Conservation (phyloP, 2,888 invertebrate species). For the Polyommatus iphigenia region DNA sequence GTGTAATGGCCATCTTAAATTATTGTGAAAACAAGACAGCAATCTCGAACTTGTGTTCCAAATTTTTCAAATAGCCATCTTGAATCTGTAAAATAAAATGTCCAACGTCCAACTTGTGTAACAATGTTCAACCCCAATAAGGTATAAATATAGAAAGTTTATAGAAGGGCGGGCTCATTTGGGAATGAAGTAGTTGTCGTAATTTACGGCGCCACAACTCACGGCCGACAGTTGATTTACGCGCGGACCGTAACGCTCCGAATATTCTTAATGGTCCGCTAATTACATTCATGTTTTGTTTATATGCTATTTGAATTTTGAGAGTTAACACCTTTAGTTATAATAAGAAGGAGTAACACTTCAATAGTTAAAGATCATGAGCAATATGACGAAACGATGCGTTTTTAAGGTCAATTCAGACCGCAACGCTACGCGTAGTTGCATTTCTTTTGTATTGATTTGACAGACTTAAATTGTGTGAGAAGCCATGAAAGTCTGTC, state of each 20-base stretch:
- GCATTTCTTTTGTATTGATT: too few relatives aligned
- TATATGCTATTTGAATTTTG: background rate
- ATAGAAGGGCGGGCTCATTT: constrained; percentile 26
- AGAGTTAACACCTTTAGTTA: background rate
- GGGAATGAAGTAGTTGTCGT: constrained; percentile 37
- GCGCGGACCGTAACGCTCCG: constrained; percentile 26
- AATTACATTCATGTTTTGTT: constrained; percentile 5
- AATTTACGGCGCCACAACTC: constrained; percentile 48
- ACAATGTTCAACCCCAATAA: background rate
- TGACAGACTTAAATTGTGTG: too few relatives aligned
- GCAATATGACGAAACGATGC: too few relatives aligned
- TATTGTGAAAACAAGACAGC: too few relatives aligned
- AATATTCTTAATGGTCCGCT: constrained; percentile 14
- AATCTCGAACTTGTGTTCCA: too few relatives aligned
- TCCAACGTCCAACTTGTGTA: background rate
- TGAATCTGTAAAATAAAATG: background rate
- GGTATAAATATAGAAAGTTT: constrained; percentile 13
- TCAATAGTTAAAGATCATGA: too few relatives aligned
- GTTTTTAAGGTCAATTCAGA: too few relatives aligned
- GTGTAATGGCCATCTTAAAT: too few relatives aligned
- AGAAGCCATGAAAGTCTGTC: too few relatives aligned
- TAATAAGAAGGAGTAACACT: too few relatives aligned
- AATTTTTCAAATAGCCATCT: background rate
- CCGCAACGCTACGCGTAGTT: too few relatives aligned
- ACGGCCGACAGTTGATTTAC: constrained; percentile 46